Percentiles rank a stretch among this genome's conserved stretches.
These are phyloP conservation scores for Turritopsis rubra DNA, from an alignment of 30 jellyfish, hydroid and myxozoan species.

Conservation along the genomic window DNA sequence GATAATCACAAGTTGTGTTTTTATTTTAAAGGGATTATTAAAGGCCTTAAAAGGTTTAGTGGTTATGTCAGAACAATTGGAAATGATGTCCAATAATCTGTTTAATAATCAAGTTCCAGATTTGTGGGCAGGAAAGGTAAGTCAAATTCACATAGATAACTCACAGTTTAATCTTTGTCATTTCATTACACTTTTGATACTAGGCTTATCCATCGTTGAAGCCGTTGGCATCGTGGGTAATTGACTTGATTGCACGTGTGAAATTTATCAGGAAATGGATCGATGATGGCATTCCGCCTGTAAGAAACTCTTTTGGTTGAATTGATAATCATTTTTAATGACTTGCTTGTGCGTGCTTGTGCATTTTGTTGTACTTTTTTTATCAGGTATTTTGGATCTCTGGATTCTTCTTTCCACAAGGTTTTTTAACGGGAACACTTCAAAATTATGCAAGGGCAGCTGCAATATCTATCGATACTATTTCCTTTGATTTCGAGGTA, in stretches of 20 bases:
- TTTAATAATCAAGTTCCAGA: slow-evolving; percentile 86
- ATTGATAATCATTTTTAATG: not conserved
- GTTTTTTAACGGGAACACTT: slow-evolving; percentile 77
- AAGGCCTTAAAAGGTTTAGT: slow-evolving; percentile 88
- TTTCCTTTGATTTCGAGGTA: slow-evolving; percentile 73
- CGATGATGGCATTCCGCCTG: slow-evolving; percentile 86
- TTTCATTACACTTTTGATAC: too few relatives aligned
- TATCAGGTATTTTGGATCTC: slow-evolving; percentile 82
- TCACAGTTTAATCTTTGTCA: not conserved
- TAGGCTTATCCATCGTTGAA: slow-evolving; percentile 88
- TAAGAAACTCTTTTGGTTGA: too few relatives aligned
- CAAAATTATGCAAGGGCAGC: slow-evolving; percentile 82
- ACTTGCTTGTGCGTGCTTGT: too few relatives aligned
- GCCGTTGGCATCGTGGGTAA: slow-evolving; percentile 90
- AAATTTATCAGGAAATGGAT: slow-evolving; percentile 68
- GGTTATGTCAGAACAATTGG: slow-evolving; percentile 91
- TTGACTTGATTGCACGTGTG: slow-evolving; percentile 56
- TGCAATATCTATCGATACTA: slow-evolving; percentile 73
- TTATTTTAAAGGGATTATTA: slow-evolving; percentile 40
- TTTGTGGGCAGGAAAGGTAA: slow-evolving; percentile 89
- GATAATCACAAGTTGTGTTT: not conserved
- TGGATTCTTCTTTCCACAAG: slow-evolving; percentile 93
- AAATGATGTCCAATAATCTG: slow-evolving; percentile 74
- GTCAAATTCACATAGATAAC: not conserved
- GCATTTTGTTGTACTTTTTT: too few relatives aligned